These are phyloP conservation scores for Cyprinodon tularosa DNA, from an alignment of 2,113 vertebrate species.

Conservation along the genomic window DNA sequence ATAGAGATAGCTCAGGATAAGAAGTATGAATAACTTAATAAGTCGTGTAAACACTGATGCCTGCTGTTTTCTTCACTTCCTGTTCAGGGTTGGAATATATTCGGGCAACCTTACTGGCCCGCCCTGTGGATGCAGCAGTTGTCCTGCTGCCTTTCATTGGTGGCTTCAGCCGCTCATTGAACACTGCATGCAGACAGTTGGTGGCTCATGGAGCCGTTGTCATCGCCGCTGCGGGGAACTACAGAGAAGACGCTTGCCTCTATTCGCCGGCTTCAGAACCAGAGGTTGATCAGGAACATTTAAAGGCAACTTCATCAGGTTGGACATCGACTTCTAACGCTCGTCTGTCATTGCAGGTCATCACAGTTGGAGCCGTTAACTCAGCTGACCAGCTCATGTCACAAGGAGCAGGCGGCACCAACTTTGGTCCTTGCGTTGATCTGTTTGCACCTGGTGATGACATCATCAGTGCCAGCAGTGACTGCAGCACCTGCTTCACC, in stretches of 20 bases:
- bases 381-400: constrained; percentile 82
- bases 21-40: no score
- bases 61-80: background rate
- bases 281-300: constrained; percentile 72
- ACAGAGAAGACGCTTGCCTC: constrained; percentile 86
- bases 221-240: constrained; percentile 87
- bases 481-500: constrained; percentile 88
- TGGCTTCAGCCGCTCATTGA: constrained; percentile 81
- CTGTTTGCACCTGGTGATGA: constrained; percentile 91
- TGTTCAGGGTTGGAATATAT: constrained; percentile 86
- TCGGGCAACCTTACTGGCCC: constrained; percentile 55
- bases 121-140: constrained; percentile 57
- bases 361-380: constrained; percentile 88
- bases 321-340: background rate
- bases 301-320: background rate
- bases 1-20: no score
- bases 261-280: constrained; percentile 90
- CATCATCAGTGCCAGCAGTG: constrained; percentile 88
- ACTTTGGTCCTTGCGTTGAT: constrained; percentile 88
- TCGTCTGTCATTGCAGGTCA: constrained; percentile 77
- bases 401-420: constrained; percentile 84
- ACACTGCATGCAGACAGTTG: constrained; percentile 79
- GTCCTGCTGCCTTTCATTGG: constrained; percentile 84
- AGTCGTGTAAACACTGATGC: background rate
- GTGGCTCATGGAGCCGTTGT: constrained; percentile 71